Conservation (phyloP, 1,140 invertebrate species). For the Scaptomyza pallida region DNA sequence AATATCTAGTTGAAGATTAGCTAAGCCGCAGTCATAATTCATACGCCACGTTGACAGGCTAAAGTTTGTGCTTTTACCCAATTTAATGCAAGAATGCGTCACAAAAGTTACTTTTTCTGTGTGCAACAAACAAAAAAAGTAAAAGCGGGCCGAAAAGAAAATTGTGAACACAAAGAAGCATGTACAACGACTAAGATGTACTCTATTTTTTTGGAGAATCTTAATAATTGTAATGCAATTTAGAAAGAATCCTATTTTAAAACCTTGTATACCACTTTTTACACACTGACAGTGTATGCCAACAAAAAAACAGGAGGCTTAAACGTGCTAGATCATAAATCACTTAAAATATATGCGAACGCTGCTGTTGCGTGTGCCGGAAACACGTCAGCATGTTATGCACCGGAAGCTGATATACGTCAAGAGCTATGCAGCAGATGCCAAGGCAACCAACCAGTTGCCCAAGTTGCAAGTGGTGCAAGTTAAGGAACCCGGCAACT, state of each 20-base stretch:
- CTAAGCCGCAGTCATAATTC: slow-evolving; percentile 24
- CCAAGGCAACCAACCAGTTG: slow-evolving; percentile 1
- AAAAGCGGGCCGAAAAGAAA: neutral
- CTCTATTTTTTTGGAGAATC: neutral
- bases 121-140: slow-evolving; percentile 12
- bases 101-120: slow-evolving; percentile 36
- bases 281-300: neutral
- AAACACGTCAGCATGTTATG: slow-evolving; percentile 78
- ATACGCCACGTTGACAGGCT: slow-evolving; percentile 40
- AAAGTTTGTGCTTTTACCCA: slow-evolving; percentile 20
- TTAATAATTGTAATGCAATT: neutral
- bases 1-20: slow-evolving; percentile 25
- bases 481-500: neutral
- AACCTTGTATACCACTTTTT: neutral
- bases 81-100: slow-evolving; percentile 60
- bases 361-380: slow-evolving; percentile 55
- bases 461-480: neutral
- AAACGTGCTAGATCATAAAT: slow-evolving; percentile 50
- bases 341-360: slow-evolving; percentile 56
- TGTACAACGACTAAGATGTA: neutral
- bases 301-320: slow-evolving; percentile 20
- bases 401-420: slow-evolving; percentile 73
- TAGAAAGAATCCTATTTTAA: too few relatives aligned
- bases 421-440: slow-evolving; percentile 16
- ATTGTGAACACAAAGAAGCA: neutral